These are phyloP conservation scores for Eupithecia tripunctaria DNA, from an alignment of 2,888 invertebrate species.

Conservation along the genomic window DNA sequence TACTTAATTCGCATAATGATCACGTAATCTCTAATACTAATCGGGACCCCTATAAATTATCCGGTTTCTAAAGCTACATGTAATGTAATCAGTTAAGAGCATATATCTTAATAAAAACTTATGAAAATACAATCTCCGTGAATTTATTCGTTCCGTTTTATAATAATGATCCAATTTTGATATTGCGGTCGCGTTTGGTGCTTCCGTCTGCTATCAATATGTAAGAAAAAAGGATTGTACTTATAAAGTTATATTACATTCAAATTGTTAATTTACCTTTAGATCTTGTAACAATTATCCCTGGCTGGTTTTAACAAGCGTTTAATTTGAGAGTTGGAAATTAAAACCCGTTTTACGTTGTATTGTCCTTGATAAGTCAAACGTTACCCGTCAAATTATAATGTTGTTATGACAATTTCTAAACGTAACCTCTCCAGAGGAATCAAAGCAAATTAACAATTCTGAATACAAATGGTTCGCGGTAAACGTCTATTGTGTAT, in stretches of 20 bases:
- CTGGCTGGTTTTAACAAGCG: constrained; percentile 74
- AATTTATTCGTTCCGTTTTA: neutral
- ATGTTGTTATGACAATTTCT: constrained; percentile 47
- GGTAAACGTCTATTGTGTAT: constrained; percentile 23
- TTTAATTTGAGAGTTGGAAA: constrained; percentile 74
- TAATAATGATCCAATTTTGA: neutral
- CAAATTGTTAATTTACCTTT: constrained; percentile 77
- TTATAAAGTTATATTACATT: constrained; percentile 76
- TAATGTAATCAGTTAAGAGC: constrained; percentile 44
- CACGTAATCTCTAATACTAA: constrained; percentile 67
- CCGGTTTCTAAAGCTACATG: constrained; percentile 52
- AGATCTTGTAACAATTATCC: constrained; percentile 79
- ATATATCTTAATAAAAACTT: constrained; percentile 11
- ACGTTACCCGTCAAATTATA: constrained; percentile 56
- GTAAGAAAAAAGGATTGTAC: constrained; percentile 67
- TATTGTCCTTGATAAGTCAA: constrained; percentile 62
- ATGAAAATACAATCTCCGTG: neutral
- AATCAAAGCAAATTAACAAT: constrained; percentile 34
- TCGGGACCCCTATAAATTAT: constrained; percentile 60
- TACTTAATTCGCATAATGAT: constrained; percentile 75
- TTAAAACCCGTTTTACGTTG: constrained; percentile 65
- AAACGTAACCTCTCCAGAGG: constrained; percentile 35
- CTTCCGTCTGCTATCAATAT: constrained; percentile 72
- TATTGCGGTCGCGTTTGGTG: constrained; percentile 71
- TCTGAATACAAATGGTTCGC: constrained; percentile 13